phyloP scores from a whole-genome alignment of 1,140 invertebrate species.

The Pseudomyrmex flavicornis region DNA sequence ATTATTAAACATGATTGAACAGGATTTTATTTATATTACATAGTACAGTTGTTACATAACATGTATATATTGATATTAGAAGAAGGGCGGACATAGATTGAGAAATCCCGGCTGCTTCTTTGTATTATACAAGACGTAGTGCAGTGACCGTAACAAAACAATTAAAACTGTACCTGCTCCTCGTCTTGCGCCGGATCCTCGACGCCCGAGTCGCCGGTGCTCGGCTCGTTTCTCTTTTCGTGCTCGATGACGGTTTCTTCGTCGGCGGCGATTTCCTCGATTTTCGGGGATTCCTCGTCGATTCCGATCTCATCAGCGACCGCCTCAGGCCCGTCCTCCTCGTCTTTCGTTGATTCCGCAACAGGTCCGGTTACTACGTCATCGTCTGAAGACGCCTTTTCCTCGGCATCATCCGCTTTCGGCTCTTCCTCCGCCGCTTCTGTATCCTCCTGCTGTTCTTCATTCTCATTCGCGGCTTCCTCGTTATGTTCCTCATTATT shows the following conservation, averaged over 20 bases:
- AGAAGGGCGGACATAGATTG: constrained; percentile 30
- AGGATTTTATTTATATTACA: constrained; percentile 11
- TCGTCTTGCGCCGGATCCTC: constrained; percentile 79
- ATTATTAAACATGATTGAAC: constrained; percentile 28
- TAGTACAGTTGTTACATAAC: constrained; percentile 2
- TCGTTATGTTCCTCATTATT: constrained; percentile 35
- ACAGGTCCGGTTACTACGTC: constrained; percentile 66
- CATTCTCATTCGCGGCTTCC: constrained; percentile 41
- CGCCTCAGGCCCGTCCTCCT: constrained; percentile 29
- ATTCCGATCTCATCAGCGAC: not conserved
- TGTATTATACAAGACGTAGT: constrained; percentile 48
- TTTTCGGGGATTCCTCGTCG: constrained; percentile 35
- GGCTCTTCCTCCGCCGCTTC: constrained; percentile 67
- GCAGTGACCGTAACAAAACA: constrained; percentile 33
- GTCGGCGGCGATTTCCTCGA: constrained; percentile 27
- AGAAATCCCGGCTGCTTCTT: constrained; percentile 51
- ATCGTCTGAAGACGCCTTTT: constrained; percentile 70
- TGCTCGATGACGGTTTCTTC: constrained; percentile 55
- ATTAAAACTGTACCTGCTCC: constrained; percentile 77
- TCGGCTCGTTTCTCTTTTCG: constrained; percentile 77
- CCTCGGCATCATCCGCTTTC: constrained; percentile 69
- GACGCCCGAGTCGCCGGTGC: constrained; percentile 80
- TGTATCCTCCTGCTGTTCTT: constrained; percentile 54
- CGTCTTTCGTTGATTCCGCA: constrained; percentile 38
- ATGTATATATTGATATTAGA: not conserved